Base-by-base conservation (phyloP, 2,888 invertebrate genomes). In the Microctonus aethiopoides region DNA sequence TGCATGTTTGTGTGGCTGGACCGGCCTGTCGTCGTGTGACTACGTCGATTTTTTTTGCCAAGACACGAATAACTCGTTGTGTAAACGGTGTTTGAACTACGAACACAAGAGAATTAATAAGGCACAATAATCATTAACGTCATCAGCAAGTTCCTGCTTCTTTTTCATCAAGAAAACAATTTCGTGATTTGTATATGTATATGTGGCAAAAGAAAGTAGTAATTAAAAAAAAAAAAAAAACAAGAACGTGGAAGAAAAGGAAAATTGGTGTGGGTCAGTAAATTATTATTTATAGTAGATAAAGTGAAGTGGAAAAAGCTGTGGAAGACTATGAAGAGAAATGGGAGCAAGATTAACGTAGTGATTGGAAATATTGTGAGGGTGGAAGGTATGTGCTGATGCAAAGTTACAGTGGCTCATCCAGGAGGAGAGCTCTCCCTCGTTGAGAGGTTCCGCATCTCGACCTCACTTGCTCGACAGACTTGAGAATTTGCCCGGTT, bases 21-120 rank as follows among this genome's bases (percentile, higher is more conserved):
- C 76, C 76, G 76, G 76, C 76, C 75, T 74, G 74, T 74, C 72
- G 72, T 63, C 68, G 68, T 62, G 70, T 69, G 69, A 69, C 72
- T 72, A 72, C 74, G 74, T 74, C 68, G 70, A 72, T 71, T 67
- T 64, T 54, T 70, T 64, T 6, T 24, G 24, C 16, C 11, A 22
- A 34, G 52, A 39, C 54, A 22, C 36, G 39, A 56, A 56, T 57
- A 56, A 54, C 36, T 39, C 41, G 26, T 6, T 41, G 46, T 20
- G 68, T 65, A 66, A 46, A 46, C 16, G n/a, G 7, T 7, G 16
- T 46, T 46, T 20, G 59, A 69, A 60, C 32, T 52, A 72, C 71
- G 16, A 62, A 26, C 9, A 51, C 62, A 41, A 39, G 16, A 16
- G 7, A 46, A 13, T 41, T 39, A 61, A n/a, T 13, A 41, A 39